phyloP scores from a whole-genome alignment of 2,797 vertebrate species.

The Arctocebus calabarensis region DNA sequence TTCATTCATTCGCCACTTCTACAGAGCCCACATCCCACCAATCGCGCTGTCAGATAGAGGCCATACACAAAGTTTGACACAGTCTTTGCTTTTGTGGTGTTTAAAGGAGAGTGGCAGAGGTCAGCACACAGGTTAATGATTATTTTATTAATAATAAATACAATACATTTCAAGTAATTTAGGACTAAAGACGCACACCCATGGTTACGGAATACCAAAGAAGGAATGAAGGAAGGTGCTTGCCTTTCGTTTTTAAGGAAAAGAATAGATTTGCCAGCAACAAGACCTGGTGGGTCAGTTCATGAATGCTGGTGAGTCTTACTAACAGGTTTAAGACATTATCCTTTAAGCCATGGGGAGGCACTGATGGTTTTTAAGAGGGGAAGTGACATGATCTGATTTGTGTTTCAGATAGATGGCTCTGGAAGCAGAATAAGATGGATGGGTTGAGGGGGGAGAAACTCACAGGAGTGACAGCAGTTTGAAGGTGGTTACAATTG shows the following conservation, averaged over 20 bases:
- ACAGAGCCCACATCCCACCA: not conserved
- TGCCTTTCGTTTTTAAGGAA: not conserved
- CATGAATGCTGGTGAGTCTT: not conserved
- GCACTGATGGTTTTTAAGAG: constrained; percentile 57
- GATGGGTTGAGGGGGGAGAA: not conserved
- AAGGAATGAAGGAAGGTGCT: not conserved
- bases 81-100: not conserved
- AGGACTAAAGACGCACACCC: not conserved
- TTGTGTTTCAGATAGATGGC: constrained; percentile 23
- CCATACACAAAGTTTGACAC: too few relatives aligned
- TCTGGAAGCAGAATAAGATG: not conserved
- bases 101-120: not conserved
- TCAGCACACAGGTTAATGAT: accelerated
- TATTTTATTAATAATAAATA: not conserved
- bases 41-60: not conserved
- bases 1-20: not conserved
- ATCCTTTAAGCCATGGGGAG: not conserved
- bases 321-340: constrained; percentile 33
- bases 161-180: not conserved
- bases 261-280: not conserved
- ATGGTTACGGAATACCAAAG: not conserved
- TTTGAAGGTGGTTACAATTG: not conserved
- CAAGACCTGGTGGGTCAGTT: not conserved
- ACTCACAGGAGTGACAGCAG: not conserved
- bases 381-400: constrained; percentile 49